Conservation (phyloP, 2,113 vertebrate species). For the Sphyrna mokarran region DNA sequence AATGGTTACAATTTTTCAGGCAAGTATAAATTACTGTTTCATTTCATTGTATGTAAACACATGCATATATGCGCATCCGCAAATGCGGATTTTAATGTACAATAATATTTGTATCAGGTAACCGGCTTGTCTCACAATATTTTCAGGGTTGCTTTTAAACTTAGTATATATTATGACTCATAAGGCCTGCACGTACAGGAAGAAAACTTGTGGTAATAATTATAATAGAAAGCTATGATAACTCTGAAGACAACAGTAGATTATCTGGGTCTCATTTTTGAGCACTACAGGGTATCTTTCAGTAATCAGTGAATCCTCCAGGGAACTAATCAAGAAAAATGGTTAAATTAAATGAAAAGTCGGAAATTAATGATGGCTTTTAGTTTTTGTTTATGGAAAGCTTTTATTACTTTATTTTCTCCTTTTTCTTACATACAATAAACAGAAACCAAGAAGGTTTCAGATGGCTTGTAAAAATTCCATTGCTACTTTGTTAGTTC, state of each 20-base stretch:
- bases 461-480: neutral
- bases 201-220: constrained; percentile 31
- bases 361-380: neutral
- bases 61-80: too few relatives aligned
- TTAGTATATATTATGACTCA: constrained; percentile 15
- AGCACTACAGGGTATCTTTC: neutral
- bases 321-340: constrained; percentile 25
- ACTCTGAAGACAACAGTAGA: constrained; percentile 13
- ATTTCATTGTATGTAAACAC: neutral
- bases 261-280: constrained; percentile 14
- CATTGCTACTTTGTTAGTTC: neutral
- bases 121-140: constrained; percentile 13
- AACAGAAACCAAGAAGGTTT: neutral
- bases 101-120: constrained; percentile 28
- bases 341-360: constrained; percentile 25
- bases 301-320: neutral
- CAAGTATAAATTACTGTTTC: neutral
- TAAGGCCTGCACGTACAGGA: neutral
- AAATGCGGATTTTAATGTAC: neutral
- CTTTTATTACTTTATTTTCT: neutral
- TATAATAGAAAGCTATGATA: constrained; percentile 8
- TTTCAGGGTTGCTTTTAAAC: constrained; percentile 12
- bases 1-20: neutral
- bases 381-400: constrained; percentile 7
- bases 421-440: neutral